Evolutionary conservation across 2,888 invertebrate genomes (phyloP).

Genomic region (Parnassius apollo): DNA sequence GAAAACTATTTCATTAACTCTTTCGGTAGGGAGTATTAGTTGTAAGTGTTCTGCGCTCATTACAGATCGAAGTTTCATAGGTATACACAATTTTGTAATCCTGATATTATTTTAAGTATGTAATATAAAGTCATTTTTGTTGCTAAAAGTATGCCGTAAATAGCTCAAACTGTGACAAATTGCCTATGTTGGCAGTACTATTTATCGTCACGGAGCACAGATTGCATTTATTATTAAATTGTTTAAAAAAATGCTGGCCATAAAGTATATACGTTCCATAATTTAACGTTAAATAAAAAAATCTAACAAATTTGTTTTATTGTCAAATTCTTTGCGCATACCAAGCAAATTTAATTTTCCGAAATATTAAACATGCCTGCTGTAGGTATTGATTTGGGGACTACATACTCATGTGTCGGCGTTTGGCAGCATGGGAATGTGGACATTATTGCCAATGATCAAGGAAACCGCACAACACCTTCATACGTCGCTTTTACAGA

Average conservation of each 20-base stretch:
- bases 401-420: constrained; percentile 78
- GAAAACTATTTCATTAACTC: no score
- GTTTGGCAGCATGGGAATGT: constrained; percentile 84
- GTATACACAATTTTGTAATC: no score
- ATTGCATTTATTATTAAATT: not conserved
- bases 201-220: no score
- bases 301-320: not conserved
- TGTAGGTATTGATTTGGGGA: constrained; percentile 78
- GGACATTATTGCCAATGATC: constrained; percentile 85
- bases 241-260: not conserved
- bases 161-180: no score
- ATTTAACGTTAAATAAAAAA: not conserved
- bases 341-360: no score
- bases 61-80: no score
- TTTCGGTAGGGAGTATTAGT: no score
- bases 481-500: constrained; percentile 88
- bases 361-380: constrained; percentile 57
- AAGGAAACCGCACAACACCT: constrained; percentile 86
- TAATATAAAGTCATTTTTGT: no score
- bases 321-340: constrained; percentile 2
- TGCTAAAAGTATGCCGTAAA: no score
- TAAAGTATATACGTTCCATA: not conserved
- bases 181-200: no score
- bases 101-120: no score
- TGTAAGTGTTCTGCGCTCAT: no score